A percentile compares a stretch with the other conserved stretches of the same genome.
These are phyloP conservation scores for Drosophila ambigua DNA, from an alignment of 1,140 invertebrate genomes.

Conservation along the genomic window DNA sequence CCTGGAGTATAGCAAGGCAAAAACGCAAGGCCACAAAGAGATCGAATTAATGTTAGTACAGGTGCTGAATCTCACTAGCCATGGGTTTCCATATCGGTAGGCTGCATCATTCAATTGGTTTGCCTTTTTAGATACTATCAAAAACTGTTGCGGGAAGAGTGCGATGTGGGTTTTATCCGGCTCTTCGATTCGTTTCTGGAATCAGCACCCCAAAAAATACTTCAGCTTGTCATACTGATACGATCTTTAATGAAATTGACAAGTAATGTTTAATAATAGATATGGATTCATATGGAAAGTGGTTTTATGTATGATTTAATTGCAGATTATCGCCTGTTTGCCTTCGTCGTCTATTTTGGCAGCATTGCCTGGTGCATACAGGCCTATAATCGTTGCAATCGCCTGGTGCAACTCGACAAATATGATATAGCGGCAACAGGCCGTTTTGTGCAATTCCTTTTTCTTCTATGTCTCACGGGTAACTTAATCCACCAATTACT, in stretches of 20 bases:
- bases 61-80: neutral
- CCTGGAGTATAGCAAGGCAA: constrained; percentile 39
- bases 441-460: constrained; percentile 49
- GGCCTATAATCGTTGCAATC: constrained; percentile 63
- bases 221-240: constrained; percentile 58
- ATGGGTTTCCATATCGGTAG: neutral
- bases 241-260: constrained; percentile 30
- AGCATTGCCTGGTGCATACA: constrained; percentile 64
- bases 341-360: constrained; percentile 49
- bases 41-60: constrained; percentile 45
- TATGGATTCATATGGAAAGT: neutral
- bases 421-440: constrained; percentile 61
- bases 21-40: constrained; percentile 33
- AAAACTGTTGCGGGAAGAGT: constrained; percentile 52
- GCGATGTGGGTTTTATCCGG: constrained; percentile 67
- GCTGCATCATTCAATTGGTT: neutral
- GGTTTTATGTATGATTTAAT: constrained; percentile 8
- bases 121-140: constrained; percentile 41
- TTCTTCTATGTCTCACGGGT: constrained; percentile 58
- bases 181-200: constrained; percentile 67
- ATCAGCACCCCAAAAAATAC: constrained; percentile 59
- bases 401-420: constrained; percentile 59
- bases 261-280: constrained; percentile 35
- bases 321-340: constrained; percentile 53
- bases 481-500: neutral